Evolutionary conservation across 1,140 invertebrate genomes (phyloP), one percentile per base, ranked within the genome.

Genomic region (Drosophila aff.): DNA sequence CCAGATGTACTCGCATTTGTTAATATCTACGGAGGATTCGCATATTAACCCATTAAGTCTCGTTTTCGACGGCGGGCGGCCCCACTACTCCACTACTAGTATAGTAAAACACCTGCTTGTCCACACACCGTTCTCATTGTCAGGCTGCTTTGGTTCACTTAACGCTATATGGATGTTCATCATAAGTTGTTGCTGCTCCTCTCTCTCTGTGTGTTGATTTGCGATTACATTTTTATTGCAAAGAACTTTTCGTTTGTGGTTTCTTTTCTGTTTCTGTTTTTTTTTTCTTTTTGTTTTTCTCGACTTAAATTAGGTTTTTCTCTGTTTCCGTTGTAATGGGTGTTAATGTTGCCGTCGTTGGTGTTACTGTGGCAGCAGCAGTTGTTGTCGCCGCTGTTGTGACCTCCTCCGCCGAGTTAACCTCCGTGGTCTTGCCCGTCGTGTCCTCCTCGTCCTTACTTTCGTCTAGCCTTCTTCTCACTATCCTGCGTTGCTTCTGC

Each of bases 291-390:
- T 8, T 1, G 7, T 7, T 52, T 31, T 10, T 18, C 28, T 21
- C n/a, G 50, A 33, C 78, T 79, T 81, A 84, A 69, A 90, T 89
- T 66, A 84, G 60, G 74, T 84, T 89, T 57, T 87, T 89, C 61
- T 89, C 85, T 66, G 57, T 38, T 43, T 43, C 52, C 58, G 58
- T 53, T 46, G 76, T 49, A 63, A 67, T 55, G 50, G 50, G 28
- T 58, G 55, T 49, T 58, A n/a, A 26, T 44, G 62, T 6, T 41
- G 50, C 57, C 43, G 74, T 47, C 18, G 60, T 41, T 36, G 40
- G 50, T 33, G 50, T 33, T 18, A 18, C 50, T 21, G 50, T 52
- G 50, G 31, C 40, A 33, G 23, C 40, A 33, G 23, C 33, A 26
- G 66, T 63, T 13, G 36, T 31, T 47, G 46, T 38, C 43, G 59